These are phyloP conservation scores for Saccostrea cuccullata DNA, from an alignment of 1,140 invertebrate genomes.

Conservation along the genomic window DNA sequence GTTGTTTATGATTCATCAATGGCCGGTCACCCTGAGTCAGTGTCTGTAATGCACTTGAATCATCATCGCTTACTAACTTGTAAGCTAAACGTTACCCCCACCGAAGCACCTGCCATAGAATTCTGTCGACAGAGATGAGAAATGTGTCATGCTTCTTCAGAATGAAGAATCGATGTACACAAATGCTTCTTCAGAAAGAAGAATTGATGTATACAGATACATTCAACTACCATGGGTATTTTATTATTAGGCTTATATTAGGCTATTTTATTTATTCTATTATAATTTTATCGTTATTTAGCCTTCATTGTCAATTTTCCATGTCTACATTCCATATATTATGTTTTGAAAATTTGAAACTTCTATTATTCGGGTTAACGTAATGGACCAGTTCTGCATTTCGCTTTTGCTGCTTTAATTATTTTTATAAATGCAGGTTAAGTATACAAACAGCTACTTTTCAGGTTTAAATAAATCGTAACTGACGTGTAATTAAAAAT, in stretches of 20 bases:
- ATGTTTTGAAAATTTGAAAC: too few species aligned
- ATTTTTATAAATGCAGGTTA: too few species aligned
- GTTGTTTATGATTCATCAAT: slow-evolving; percentile 25
- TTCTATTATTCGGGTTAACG: too few species aligned
- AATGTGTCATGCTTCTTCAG: background rate
- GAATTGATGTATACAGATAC: background rate
- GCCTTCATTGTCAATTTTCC: too few species aligned
- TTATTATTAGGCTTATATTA: too few species aligned
- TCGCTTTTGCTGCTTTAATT: too few species aligned
- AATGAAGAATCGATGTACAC: background rate
- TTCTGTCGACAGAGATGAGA: background rate
- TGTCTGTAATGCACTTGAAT: slow-evolving; percentile 7
- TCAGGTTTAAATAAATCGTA: too few species aligned
- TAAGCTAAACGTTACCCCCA: background rate
- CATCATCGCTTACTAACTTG: slow-evolving; percentile 11
- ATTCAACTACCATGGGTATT: too few species aligned
- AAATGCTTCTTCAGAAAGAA: background rate
- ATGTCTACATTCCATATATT: too few species aligned
- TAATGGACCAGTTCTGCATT: too few species aligned
- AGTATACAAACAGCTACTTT: too few species aligned
- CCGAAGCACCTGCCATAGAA: background rate
- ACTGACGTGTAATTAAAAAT: too few species aligned
- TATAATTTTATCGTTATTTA: background rate
- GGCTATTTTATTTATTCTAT: background rate
- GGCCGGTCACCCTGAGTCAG: slow-evolving; percentile 19